Base-by-base conservation (phyloP, 2,888 invertebrate genomes). In the Troilus luridus region DNA sequence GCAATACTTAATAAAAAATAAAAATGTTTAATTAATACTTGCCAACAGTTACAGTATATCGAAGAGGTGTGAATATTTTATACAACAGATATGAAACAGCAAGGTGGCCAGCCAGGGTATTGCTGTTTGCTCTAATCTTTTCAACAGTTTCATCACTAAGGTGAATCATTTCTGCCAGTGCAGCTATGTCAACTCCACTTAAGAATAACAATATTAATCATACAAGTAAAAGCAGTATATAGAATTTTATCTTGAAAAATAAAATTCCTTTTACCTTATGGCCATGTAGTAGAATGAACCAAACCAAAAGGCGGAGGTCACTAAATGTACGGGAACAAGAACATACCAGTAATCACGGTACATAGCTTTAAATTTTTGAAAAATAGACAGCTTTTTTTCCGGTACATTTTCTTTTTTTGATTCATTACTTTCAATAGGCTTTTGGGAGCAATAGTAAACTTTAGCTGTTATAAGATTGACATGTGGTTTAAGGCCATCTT, bases 341-440 rank as follows among this genome's bases (percentile, higher is more conserved):
- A 99, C 97, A 94, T 99, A 98, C 98, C 99, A 99, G 94, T 99
- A 99, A 94, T 98, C 97, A 94, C 97, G 97, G 94, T 98, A 98
- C 97, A 99, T 97, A 93, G 97, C 95, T 94, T 98, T 98, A 94
- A 99, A 98, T 93, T 96, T 96, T 93, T 97, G 96, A 93, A 98
- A 96, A 6, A 98, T 94, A 0, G 96, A 95, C 93, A 95, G 93
- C 94, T 97, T 96, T 93, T 94, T 91, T 89, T 24, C 9, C 7
- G 67, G 62, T 54, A n/a, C 89, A 58, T 90, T 72, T 77, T 90
- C 59, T 58, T 90, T 77, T 21, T 77, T 85, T 12, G 11, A 21
- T 10, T 85, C 85, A n/a, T 85, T 56, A 19, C 56, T 11, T 54
- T 21, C 11, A 85, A 14, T 7, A 58, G 56, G n/a, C 27, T 85